Conservation (phyloP, 2,113 vertebrate genomes). For the Alces alces region DNA sequence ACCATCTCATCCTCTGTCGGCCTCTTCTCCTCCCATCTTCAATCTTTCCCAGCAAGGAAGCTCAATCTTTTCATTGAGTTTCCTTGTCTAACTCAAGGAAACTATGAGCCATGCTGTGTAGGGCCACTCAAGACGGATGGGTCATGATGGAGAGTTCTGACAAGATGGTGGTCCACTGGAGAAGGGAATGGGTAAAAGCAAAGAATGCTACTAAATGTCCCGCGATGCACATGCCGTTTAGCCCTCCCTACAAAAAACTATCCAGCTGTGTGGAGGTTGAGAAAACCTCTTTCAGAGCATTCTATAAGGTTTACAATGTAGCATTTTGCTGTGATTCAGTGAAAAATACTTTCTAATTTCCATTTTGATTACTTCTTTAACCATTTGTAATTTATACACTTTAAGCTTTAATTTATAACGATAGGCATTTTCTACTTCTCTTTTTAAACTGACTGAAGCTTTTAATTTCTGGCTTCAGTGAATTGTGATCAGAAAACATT, state of each 20-base stretch:
- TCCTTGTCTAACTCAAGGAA: neutral
- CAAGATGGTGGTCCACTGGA: neutral
- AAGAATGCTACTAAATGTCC: neutral
- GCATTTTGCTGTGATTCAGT: constrained; percentile 25
- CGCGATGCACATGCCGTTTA: no score
- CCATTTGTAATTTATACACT: neutral
- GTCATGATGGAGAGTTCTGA: neutral
- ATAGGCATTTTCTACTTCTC: neutral
- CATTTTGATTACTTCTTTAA: constrained; percentile 43
- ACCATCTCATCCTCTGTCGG: neutral
- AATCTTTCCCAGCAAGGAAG: neutral
- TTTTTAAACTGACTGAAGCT: constrained; percentile 33
- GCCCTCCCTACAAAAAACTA: neutral
- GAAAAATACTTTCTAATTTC: constrained; percentile 22
- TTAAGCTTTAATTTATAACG: neutral
- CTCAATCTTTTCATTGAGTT: neutral
- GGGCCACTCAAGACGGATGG: neutral
- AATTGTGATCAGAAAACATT: constrained; percentile 32
- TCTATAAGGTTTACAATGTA: neutral
- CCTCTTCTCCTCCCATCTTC: neutral
- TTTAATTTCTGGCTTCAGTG: constrained; percentile 53
- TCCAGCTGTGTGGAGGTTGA: neutral
- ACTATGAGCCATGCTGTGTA: neutral
- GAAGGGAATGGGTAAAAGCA: neutral
- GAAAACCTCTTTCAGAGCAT: neutral